Evolutionary conservation across 2,113 vertebrate genomes (phyloP), one percentile per base, ranked within the genome.

Genomic region (Xenotilapia longispinis): DNA sequence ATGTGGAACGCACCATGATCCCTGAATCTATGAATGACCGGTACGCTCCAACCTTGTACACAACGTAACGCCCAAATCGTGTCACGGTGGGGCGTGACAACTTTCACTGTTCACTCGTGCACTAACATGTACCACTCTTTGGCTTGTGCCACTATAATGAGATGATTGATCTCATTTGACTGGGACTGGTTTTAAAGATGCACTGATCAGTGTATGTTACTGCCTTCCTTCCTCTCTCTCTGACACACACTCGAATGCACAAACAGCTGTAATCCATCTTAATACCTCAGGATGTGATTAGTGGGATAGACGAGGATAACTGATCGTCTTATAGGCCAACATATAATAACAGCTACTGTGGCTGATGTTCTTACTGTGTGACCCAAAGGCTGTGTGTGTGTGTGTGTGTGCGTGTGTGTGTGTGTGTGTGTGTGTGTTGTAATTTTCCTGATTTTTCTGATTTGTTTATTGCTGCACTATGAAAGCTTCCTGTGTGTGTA

Each of bases 241-340:
- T 81, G 40, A 57, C 17, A 4, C 36, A 75, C 36, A 57, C 60
- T 45, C 42, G 12, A 17, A 13, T 26, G 8, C 47, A 53, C 53
- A 36, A 45, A 70, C 31, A 38, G 80, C 26, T 87, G 68, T 88
- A 90, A 91, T 93, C 88, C 89, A 84, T 87, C 68, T 85, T 75
- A 88, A 86, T 75, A 83, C 90, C 73, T 75, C 38, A 7, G 57
- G 31, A 42, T 51, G 81, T 87, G 65, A 87, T 81, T 82, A 80
- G 51, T 73, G 70, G 49, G 79, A 88, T 81, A 38, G 11, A 80
- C 53, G 7, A 55, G 88, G 81, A 84, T 82, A 83, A 82, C 40
- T 38, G 45, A 85, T 85, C 26, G 4, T 86, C 80, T 89, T 57
- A 86, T 6, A 90, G 45, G 75, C 70, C 11, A 4, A 57, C 80